Evolutionary conservation across 2,113 vertebrate genomes (phyloP), one percentile per base, ranked within the genome.

Genomic region (Ceyx margarethae): DNA sequence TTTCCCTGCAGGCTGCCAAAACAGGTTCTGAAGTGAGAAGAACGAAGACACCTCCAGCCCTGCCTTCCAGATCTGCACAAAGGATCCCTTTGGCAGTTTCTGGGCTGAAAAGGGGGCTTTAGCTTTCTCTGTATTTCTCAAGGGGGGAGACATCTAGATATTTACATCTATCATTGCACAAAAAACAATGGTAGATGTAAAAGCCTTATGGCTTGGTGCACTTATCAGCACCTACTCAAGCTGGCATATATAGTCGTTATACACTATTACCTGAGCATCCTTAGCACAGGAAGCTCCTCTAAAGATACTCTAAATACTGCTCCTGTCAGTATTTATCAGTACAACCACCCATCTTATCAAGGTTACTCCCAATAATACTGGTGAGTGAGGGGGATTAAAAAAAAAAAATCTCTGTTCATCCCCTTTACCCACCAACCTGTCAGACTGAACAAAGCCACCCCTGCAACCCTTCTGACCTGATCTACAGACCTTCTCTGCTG

Each of bases 191-290:
- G 23, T 17, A 71, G 0, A 4, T 23, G 10, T 37, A 37, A 68
- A 92, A 78, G 29, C 13, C 56, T 65, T 73, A 60, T 1, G 3
- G 31, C 7, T 56, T 66, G 15, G 10, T 61, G 17, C 7, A 50
- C 13, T n/a, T 56, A 37, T 2, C 1, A 8, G 25, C 21, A 76
- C 20, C n/a, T 29, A 22, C 43, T 72, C 0, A 1, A 60, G 57
- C 18, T 33, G 50, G 21, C 0, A 0, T 1, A 2, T 25, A 20
- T 2, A 78, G 20, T 7, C 54, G 50, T 58, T 57, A 51, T 54
- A 68, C 4, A 10, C 12, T 43, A 23, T 12, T 28, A 61, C 40
- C 26, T 23, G 18, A 18, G 21, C 71, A 60, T 35, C 58, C 29
- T 46, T 31, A 58, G 16, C 8, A 29, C 46, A 57, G 15, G 11